A percentile compares a stretch with the other conserved stretches of the same genome.
Evolutionary conservation across 2,797 vertebrate species (phyloP).

Genomic region (Manis pentadactyla): DNA sequence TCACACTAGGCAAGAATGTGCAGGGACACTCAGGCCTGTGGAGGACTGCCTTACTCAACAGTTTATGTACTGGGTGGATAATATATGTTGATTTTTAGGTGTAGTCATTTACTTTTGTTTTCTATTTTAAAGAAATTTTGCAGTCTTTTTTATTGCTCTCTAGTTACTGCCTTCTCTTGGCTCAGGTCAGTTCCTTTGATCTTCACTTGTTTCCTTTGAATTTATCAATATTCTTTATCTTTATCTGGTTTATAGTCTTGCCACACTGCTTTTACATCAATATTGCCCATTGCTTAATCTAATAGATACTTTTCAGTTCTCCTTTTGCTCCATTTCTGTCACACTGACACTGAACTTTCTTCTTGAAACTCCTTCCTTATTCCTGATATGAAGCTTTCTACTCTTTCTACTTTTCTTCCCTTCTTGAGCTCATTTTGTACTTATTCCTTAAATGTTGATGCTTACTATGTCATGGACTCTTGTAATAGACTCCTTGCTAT

Average conservation of each 20-base stretch:
- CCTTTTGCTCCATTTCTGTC: constrained; percentile 42
- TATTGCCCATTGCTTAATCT: constrained; percentile 44
- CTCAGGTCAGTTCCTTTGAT: not conserved
- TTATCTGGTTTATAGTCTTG: constrained; percentile 56
- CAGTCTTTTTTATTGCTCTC: not conserved
- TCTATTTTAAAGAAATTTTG: not conserved
- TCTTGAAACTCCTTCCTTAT: not conserved
- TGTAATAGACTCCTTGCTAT: not conserved
- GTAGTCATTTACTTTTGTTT: constrained; percentile 42
- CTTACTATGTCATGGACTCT: not conserved
- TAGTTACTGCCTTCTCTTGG: not conserved
- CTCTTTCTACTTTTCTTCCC: not conserved
- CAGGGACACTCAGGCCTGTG: not conserved
- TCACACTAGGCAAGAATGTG: not conserved
- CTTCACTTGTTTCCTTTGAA: constrained; percentile 47
- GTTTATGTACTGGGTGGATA: not conserved
- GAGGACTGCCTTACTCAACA: not conserved
- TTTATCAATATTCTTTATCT: constrained; percentile 41
- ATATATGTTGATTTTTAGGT: not conserved
- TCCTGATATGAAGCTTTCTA: not conserved
- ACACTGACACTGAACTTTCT: constrained; percentile 12
- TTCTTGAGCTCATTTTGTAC: not conserved
- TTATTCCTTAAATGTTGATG: not conserved
- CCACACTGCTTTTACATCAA: not conserved
- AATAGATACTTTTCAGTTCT: constrained; percentile 25